Evolutionary conservation across 2,888 invertebrate genomes (phyloP).

Genomic region (Lingula anatina): DNA sequence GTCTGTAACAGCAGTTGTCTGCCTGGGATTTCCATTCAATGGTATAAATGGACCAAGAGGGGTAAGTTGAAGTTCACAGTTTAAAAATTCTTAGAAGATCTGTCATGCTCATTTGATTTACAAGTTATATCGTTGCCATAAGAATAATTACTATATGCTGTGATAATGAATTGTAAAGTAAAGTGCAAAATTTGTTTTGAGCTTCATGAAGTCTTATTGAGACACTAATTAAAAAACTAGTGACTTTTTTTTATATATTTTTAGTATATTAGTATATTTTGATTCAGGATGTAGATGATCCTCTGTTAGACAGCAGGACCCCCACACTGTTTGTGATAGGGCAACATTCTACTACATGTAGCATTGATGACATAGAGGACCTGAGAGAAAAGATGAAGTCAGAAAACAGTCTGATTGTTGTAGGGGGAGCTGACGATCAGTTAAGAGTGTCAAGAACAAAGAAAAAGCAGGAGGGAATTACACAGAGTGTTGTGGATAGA

Average conservation of each 20-base stretch:
- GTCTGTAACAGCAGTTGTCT: conserved; percentile 68
- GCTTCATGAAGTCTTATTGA: too few species aligned
- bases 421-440: conserved; percentile 74
- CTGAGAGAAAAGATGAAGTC: conserved; percentile 71
- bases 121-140: too few species aligned
- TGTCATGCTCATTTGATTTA: too few species aligned
- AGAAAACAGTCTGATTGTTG: conserved; percentile 70
- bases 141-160: too few species aligned
- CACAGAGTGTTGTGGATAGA: conserved; percentile 74
- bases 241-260: too few species aligned
- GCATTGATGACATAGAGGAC: conserved; percentile 72
- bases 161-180: too few species aligned
- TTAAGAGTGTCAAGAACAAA: conserved; percentile 67
- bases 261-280: too few species aligned
- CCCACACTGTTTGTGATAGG: conserved; percentile 77
- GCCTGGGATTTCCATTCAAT: conserved; percentile 71
- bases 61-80: conserved; percentile 42
- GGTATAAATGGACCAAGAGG: conserved; percentile 71
- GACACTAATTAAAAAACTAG: too few species aligned
- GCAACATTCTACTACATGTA: conserved; percentile 62
- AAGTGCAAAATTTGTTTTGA: too few species aligned
- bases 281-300: conserved; percentile 65
- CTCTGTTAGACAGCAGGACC: conserved; percentile 65
- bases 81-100: too few species aligned
- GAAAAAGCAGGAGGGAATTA: conserved; percentile 68